Conservation (phyloP, 2,888 invertebrate genomes). For the Vesta saturnalis region DNA sequence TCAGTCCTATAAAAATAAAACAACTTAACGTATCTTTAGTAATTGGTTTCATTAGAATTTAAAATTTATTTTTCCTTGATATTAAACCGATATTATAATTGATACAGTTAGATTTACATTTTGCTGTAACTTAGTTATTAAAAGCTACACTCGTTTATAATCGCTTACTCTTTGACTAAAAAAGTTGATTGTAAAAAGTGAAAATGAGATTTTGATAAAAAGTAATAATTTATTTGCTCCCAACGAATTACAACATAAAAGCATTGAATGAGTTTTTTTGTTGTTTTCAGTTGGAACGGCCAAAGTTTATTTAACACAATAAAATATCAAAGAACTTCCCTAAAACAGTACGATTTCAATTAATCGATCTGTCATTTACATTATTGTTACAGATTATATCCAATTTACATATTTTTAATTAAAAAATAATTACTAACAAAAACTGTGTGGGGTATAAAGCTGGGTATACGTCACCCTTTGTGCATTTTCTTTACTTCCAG, state of each 20-base stretch:
- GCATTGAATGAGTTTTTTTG: not conserved
- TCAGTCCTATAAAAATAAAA: too few relatives aligned
- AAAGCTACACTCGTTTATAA: too few relatives aligned
- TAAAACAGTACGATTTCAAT: not conserved
- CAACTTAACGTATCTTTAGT: too few relatives aligned
- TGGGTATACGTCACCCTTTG: conserved; percentile 24
- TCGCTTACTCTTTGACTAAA: too few relatives aligned
- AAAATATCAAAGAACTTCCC: not conserved
- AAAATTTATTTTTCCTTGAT: too few relatives aligned
- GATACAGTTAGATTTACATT: too few relatives aligned
- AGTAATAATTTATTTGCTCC: too few relatives aligned
- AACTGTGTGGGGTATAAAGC: conserved; percentile 17
- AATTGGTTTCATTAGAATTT: too few relatives aligned
- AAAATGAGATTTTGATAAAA: too few relatives aligned
- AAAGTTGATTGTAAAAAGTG: too few relatives aligned
- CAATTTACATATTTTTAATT: not conserved
- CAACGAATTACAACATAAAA: conserved; percentile 5
- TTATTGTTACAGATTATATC: not conserved
- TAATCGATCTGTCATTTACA: conserved; percentile 1
- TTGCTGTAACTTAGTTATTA: too few relatives aligned
- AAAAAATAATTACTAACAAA: conserved; percentile 13
- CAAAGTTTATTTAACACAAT: not conserved
- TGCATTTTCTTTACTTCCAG: conserved; percentile 17
- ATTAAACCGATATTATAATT: too few relatives aligned
- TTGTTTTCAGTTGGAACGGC: not conserved